Evolutionary conservation across 2,797 vertebrate species (phyloP).

Genomic region (Aphelocoma californica): DNA sequence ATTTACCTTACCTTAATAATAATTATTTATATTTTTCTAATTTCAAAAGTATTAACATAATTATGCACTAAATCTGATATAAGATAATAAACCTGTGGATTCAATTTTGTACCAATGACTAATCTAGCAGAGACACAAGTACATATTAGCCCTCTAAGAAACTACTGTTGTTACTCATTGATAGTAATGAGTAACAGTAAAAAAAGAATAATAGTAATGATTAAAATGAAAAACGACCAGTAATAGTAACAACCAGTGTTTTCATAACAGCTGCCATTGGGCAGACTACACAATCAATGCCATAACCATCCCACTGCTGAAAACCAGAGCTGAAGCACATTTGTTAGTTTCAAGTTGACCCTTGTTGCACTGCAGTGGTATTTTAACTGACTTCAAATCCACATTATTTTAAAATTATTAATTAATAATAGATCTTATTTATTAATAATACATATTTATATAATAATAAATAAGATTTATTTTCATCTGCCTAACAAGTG

Average conservation of each 20-base stretch:
- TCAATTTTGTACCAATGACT: not conserved
- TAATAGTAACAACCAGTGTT: not conserved
- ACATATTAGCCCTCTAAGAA: not conserved
- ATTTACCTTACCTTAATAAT: not conserved
- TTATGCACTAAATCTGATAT: not conserved
- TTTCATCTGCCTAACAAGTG: not conserved
- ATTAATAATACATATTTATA: not conserved
- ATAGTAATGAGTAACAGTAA: not conserved
- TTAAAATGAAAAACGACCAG: not conserved
- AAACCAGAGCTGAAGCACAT: not conserved
- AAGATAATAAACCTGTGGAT: not conserved
- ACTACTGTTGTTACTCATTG: not conserved
- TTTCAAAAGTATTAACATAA: not conserved
- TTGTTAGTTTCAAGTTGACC: not conserved
- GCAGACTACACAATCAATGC: not conserved
- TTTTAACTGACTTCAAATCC: not conserved
- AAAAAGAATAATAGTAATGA: not conserved
- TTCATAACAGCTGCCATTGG: not conserved
- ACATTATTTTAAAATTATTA: not conserved
- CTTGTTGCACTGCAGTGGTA: rapidly evolving
- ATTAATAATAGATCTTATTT: not conserved
- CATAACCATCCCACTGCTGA: not conserved
- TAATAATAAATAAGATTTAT: not conserved
- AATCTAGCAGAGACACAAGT: not conserved
- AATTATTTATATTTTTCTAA: not conserved